A percentile compares a stretch with the other conserved stretches of the same genome.
These are phyloP conservation scores for Lophura nycthemera DNA, from an alignment of 2,113 vertebrate genomes.

Conservation along the genomic window DNA sequence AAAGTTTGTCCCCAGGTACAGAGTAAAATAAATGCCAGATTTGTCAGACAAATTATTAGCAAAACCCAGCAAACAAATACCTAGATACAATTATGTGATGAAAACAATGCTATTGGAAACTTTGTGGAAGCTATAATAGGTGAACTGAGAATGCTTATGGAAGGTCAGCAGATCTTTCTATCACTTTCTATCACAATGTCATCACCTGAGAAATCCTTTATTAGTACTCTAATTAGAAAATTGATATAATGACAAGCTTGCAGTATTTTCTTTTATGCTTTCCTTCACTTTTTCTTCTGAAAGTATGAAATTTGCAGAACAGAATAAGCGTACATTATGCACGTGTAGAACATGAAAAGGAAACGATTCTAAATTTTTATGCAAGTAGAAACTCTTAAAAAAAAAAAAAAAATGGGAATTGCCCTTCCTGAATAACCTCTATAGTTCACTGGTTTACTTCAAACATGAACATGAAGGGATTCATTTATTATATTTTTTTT, in stretches of 20 bases:
- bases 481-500: conserved; percentile 42
- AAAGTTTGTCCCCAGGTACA: not conserved
- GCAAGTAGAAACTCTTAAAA: conserved; percentile 6
- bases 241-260: not conserved
- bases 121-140: not conserved
- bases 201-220: not conserved
- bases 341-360: not conserved
- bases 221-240: conserved; percentile 30
- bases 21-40: not conserved
- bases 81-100: not conserved
- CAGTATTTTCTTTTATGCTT: not conserved
- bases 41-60: not conserved
- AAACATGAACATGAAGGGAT: conserved; percentile 14
- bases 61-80: not conserved
- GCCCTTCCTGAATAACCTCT: conserved; percentile 34
- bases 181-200: not conserved
- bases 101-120: not conserved
- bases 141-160: not conserved
- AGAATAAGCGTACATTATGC: not conserved
- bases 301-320: not conserved
- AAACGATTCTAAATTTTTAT: not conserved
- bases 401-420: not conserved
- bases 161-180: not conserved
- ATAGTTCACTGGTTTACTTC: not conserved
- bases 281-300: not conserved